phyloP scores from a whole-genome alignment of 2,797 vertebrate genomes.

The Hydrolagus colliei region DNA sequence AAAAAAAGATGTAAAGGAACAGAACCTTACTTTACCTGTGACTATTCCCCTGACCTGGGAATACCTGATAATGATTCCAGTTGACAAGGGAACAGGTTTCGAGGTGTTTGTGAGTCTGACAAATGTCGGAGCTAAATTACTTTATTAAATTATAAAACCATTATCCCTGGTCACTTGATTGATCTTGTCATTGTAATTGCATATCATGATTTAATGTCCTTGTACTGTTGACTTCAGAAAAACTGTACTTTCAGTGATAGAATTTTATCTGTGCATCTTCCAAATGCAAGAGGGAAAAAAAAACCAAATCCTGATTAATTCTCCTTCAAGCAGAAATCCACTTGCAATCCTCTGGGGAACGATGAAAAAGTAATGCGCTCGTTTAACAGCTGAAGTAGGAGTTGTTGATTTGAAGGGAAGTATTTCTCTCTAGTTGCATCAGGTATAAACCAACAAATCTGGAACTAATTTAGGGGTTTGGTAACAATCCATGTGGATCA shows the following conservation, averaged over 20 bases:
- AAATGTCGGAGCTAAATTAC: neutral
- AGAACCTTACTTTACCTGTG: too few species aligned
- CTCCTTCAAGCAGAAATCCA: neutral
- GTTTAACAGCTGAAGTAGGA: neutral
- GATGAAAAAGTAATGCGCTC: neutral
- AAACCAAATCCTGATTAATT: slow-evolving; percentile 14
- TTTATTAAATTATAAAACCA: neutral
- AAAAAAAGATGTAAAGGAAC: too few species aligned
- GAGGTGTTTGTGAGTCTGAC: too few species aligned
- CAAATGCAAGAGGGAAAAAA: neutral
- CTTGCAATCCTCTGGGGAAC: neutral
- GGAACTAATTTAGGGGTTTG: too few species aligned
- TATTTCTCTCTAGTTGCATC: neutral
- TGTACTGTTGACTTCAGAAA: neutral
- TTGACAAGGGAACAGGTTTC: too few species aligned
- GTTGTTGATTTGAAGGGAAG: neutral
- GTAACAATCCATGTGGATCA: too few species aligned
- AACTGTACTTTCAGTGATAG: neutral
- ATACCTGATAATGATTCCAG: too few species aligned
- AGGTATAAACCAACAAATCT: too few species aligned
- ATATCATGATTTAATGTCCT: too few species aligned
- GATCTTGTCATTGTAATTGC: neutral
- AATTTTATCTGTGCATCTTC: neutral
- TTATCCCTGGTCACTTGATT: neutral
- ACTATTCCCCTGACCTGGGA: too few species aligned